phyloP scores from a whole-genome alignment of 2,113 vertebrate species.

The Sitta europaea region DNA sequence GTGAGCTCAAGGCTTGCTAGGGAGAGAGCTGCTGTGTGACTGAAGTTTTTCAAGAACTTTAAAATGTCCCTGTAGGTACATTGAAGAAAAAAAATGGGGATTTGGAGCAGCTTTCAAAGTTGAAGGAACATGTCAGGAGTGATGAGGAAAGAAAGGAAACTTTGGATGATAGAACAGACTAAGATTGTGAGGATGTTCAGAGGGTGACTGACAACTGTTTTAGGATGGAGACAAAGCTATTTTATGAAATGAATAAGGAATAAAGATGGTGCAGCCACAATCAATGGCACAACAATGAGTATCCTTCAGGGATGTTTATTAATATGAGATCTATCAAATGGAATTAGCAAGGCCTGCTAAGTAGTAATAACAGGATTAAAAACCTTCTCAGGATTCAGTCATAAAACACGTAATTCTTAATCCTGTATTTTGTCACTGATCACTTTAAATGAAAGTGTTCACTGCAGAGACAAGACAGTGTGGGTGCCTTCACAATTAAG shows the following conservation, averaged over 20 bases:
- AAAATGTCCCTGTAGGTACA: not conserved
- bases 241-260: not conserved
- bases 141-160: not conserved
- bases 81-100: not conserved
- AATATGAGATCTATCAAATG: slow-evolving; percentile 8
- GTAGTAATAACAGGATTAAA: slow-evolving; percentile 34
- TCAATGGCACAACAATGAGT: not conserved
- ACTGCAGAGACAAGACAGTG: not conserved
- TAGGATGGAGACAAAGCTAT: not conserved
- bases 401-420: slow-evolving; percentile 2
- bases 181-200: not conserved
- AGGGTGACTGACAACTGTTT: not conserved
- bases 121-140: not conserved
- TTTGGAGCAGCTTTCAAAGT: not conserved
- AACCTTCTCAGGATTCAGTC: not conserved
- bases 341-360: slow-evolving; percentile 14
- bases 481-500: not conserved
- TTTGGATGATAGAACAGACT: not conserved
- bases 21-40: not conserved
- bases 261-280: not conserved
- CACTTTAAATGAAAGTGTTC: not conserved
- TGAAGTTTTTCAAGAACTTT: not conserved
- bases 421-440: not conserved
- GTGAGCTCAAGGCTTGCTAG: not conserved
- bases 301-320: slow-evolving; percentile 1